Evolutionary conservation across 2,888 invertebrate species (phyloP), one percentile per base, ranked within the genome.

Genomic region (Dendrolimus pini): DNA sequence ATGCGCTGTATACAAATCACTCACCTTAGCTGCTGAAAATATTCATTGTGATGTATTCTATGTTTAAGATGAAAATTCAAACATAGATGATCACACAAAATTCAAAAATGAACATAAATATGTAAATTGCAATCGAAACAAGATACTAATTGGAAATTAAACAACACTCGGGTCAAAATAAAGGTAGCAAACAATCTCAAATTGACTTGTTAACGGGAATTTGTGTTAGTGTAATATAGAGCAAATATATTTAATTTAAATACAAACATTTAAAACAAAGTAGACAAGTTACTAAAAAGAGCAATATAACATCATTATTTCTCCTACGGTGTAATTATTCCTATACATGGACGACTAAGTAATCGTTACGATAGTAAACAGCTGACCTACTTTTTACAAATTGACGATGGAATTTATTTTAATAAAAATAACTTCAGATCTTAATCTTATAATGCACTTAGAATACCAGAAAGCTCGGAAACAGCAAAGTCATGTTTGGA

Each of bases 191-290:
- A 74, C 68, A 67, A 74, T 69, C 61, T 62, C 59, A 68, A 70
- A 70, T 74, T 73, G 75, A 70, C 83, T 85, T 86, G 88, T 85
- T 81, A 69, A 86, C 74, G 83, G 78, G 89, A 89, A 89, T 89
- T 89, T 89, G 89, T 89, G 89, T 89, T 84, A 78, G 87, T 89
- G 88, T 88, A 80, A 72, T 71, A 75, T 68, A 74, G 73, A 73
- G 69, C 70, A 71, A 68, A 68, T 67, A 58, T 68, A 65, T 66
- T 53, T 57, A 59, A 55, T 61, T 63, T 60, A 59, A 62, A 7
- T 69, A 58, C 60, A 61, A 65, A 64, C 53, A 67, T 65, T 66
- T 61, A 58, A 61, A 66, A 64, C 64, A 56, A 54, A 58, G 55
- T 60, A 58, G 55, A 58, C 47, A 53, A 55, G 55, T 47, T 55